A percentile compares a stretch with the other conserved stretches of the same genome.
Evolutionary conservation across 2,113 vertebrate species (phyloP).

Genomic region (Mesitornis unicolor): DNA sequence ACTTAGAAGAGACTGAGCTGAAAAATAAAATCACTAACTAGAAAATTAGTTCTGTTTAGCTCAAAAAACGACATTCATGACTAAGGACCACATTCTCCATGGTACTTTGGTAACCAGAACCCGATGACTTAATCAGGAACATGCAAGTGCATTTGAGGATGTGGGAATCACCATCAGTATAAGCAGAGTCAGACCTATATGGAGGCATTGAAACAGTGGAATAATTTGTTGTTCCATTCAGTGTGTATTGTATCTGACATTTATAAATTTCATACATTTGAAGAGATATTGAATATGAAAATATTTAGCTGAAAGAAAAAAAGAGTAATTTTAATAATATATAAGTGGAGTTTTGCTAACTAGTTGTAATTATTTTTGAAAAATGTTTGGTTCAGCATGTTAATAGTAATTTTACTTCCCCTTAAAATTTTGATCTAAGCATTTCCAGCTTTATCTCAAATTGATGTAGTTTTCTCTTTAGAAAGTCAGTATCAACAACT

Average conservation of each 20-base stretch:
- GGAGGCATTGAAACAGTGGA: neutral
- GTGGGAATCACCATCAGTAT: neutral
- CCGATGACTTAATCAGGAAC: neutral
- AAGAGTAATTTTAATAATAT: neutral
- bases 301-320: neutral
- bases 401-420: neutral
- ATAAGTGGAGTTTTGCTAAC: neutral
- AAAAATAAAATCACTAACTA: too few relatives aligned
- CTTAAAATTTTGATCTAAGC: neutral
- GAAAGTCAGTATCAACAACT: neutral
- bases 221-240: neutral
- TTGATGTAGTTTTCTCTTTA: neutral
- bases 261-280: neutral
- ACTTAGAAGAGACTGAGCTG: too few relatives aligned
- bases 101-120: neutral
- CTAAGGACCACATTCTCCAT: neutral
- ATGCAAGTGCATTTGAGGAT: neutral
- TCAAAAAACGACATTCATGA: too few relatives aligned
- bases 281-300: neutral
- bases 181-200: neutral
- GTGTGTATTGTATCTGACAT: neutral
- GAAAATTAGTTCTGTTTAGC: too few relatives aligned
- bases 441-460: neutral
- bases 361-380: neutral
- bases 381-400: neutral